These are phyloP conservation scores for Mantis religiosa DNA, from an alignment of 2,888 invertebrate species.

Conservation along the genomic window DNA sequence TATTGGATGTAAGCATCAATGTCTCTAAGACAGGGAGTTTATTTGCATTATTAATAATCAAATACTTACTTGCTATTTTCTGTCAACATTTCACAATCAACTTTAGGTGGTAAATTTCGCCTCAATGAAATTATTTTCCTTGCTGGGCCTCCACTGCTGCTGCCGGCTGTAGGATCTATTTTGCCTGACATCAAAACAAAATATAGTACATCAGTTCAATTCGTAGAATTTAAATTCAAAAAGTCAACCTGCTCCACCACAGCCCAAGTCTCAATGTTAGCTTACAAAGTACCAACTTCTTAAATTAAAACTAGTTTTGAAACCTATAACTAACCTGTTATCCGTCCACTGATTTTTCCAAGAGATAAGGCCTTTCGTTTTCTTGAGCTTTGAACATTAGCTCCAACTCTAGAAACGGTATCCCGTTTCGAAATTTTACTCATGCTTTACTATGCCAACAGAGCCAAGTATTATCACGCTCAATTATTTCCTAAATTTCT, in stretches of 20 bases:
- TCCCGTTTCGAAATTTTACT: conserved; percentile 10
- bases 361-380: neutral
- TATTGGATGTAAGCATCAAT: no score
- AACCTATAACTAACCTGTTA: neutral
- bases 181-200: neutral
- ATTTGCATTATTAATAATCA: no score
- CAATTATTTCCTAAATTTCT: neutral
- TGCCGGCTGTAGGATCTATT: neutral
- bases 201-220: no score
- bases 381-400: neutral
- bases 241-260: neutral
- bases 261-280: neutral
- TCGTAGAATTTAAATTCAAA: neutral
- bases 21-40: no score
- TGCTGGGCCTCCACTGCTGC: neutral
- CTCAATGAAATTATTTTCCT: neutral
- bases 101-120: neutral
- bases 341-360: neutral
- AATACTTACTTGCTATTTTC: neutral
- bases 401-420: neutral
- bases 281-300: neutral
- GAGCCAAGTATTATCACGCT: neutral
- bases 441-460: conserved; percentile 7
- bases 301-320: neutral
- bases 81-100: neutral